Conservation (phyloP, 2,113 vertebrate genomes). For the Podarcis cretensis region DNA sequence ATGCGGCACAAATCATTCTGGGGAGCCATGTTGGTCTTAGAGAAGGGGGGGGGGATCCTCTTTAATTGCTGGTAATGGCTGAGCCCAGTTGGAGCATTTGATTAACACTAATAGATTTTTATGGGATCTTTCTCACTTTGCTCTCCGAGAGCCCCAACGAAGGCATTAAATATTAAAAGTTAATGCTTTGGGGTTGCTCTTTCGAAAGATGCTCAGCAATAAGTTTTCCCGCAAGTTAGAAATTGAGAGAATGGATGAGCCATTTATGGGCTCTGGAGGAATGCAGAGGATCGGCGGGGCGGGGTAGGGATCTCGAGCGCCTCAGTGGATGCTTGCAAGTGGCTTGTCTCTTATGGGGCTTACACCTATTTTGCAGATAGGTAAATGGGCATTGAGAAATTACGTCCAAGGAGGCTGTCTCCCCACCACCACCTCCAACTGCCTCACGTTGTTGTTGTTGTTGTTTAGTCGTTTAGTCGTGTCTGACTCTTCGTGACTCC, state of each 20-base stretch:
- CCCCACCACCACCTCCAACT: not conserved
- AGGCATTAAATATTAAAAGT: conserved; percentile 79
- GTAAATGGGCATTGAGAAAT: not conserved
- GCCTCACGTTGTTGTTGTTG: too few relatives aligned
- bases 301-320: not conserved
- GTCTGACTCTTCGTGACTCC: too few relatives aligned
- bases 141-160: conserved; percentile 70
- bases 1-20: conserved; percentile 51
- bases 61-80: conserved; percentile 78
- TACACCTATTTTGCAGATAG: not conserved
- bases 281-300: not conserved
- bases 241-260: conserved; percentile 43
- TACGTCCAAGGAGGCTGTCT: not conserved
- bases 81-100: conserved; percentile 74
- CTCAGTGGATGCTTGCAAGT: not conserved
- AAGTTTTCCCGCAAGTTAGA: conserved; percentile 78
- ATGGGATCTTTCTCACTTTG: conserved; percentile 77
- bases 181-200: conserved; percentile 67
- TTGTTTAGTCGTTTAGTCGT: too few relatives aligned
- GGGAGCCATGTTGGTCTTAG: conserved; percentile 62
- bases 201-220: conserved; percentile 70
- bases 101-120: conserved; percentile 79
- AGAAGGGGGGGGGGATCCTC: conserved; percentile 14
- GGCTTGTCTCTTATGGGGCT: not conserved
- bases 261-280: not conserved